A percentile compares a stretch with the other conserved stretches of the same genome.
These are phyloP conservation scores for Sebastes steindachneri DNA, from an alignment of 2,797 vertebrate species.

Conservation along the genomic window DNA sequence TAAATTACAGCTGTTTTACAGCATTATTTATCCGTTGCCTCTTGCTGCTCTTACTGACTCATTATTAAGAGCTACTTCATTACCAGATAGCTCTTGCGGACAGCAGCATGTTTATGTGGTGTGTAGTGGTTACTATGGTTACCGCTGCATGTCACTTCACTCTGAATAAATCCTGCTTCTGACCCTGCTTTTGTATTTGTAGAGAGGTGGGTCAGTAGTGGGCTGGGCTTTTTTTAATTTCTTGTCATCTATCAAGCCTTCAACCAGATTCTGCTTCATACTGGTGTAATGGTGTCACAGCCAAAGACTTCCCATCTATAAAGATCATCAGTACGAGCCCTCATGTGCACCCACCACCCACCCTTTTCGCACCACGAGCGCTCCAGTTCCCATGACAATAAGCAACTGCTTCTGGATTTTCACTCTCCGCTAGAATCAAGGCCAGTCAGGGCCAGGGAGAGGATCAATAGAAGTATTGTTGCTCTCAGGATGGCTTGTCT, in stretches of 20 bases:
- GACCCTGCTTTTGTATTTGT: conserved; percentile 22
- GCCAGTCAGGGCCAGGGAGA: conserved; percentile 56
- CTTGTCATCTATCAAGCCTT: conserved; percentile 12
- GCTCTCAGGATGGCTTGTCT: conserved; percentile 66
- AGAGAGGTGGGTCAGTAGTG: conserved; percentile 9
- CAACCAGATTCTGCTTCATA: not conserved
- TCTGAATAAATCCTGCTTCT: conserved; percentile 24
- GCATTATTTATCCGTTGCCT: not conserved
- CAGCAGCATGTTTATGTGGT: conserved; percentile 25
- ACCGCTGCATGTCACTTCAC: conserved; percentile 20
- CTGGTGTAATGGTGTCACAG: not conserved
- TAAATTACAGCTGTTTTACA: not conserved
- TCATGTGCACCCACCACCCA: not conserved
- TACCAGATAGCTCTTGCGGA: conserved; percentile 20
- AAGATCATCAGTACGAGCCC: conserved; percentile 18
- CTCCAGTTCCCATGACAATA: conserved; percentile 69
- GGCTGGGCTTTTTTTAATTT: not conserved
- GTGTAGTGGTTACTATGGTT: conserved; percentile 45
- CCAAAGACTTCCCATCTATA: conserved; percentile 11
- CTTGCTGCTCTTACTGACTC: not conserved
- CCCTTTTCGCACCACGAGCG: not conserved
- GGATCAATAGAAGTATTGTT: conserved; percentile 79
- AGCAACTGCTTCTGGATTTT: conserved; percentile 61
- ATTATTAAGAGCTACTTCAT: conserved; percentile 30
- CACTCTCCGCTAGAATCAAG: conserved; percentile 48